Percentiles rank a stretch among this genome's conserved stretches.
These are phyloP conservation scores for Trachelus tabidus DNA, from an alignment of 2,888 invertebrate genomes.

Conservation along the genomic window DNA sequence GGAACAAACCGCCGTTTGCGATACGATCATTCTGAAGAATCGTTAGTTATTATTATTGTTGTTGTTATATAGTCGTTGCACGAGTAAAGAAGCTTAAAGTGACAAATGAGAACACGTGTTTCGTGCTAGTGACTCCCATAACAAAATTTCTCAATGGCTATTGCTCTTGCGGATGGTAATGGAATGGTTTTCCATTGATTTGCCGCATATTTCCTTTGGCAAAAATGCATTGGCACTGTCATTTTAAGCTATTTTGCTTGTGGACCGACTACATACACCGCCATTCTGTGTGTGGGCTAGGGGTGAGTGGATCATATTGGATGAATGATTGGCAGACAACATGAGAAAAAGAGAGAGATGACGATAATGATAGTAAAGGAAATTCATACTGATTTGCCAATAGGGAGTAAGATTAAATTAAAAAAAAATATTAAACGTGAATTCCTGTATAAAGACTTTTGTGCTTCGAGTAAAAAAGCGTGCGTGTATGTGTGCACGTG, in stretches of 20 bases:
- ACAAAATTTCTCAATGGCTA: too few species aligned
- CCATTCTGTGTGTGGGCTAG: not conserved
- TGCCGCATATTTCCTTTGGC: too few species aligned
- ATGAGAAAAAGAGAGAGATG: not conserved
- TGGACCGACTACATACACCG: not conserved
- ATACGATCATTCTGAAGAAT: slow-evolving; percentile 14
- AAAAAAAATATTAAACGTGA: not conserved
- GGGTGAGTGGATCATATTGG: not conserved
- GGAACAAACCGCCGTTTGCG: not conserved
- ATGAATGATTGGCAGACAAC: not conserved
- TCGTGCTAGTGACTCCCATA: too few species aligned
- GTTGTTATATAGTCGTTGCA: not conserved
- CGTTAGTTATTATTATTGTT: not conserved
- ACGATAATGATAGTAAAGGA: not conserved
- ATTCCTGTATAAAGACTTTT: not conserved
- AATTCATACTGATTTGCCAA: not conserved
- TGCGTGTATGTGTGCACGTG: not conserved
- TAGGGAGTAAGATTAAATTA: not conserved
- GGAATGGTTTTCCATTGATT: too few species aligned
- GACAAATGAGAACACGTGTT: too few species aligned
- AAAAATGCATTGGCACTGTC: too few species aligned
- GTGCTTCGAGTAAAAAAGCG: not conserved
- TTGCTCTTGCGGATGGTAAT: too few species aligned
- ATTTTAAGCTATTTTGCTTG: too few species aligned
- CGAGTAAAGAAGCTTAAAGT: too few species aligned